Percentiles rank a stretch among this genome's conserved stretches.
Conservation (phyloP, 2,113 vertebrate genomes). For the Peucedramus taeniatus region DNA sequence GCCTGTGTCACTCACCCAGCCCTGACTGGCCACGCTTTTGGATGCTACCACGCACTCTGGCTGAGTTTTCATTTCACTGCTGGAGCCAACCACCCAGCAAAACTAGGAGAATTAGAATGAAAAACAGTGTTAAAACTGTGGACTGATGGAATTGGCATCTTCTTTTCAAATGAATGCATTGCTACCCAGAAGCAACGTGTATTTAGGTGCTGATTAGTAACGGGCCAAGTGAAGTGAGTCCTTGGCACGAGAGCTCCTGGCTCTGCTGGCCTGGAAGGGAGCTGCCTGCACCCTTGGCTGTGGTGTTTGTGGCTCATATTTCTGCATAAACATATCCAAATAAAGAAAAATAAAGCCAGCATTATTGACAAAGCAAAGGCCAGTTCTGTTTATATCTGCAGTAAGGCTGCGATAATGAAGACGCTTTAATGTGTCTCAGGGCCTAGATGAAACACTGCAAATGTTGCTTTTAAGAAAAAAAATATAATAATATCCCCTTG, state of each 20-base stretch:
- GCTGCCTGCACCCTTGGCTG: not conserved
- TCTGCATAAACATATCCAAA: not conserved
- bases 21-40: accelerated
- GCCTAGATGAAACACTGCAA: constrained; percentile 52
- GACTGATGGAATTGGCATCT: not conserved
- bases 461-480: constrained; percentile 53
- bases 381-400: constrained; percentile 35
- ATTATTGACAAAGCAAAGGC: constrained; percentile 4
- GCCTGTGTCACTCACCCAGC: accelerated
- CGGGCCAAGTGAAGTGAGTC: not conserved
- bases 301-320: not conserved
- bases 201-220: not conserved
- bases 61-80: not conserved
- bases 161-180: not conserved
- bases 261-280: not conserved
- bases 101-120: not conserved
- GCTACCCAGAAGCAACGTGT: not conserved
- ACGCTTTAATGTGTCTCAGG: not conserved
- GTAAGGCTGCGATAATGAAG: not conserved
- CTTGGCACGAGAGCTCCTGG: not conserved
- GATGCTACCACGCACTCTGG: accelerated
- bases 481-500: constrained; percentile 44
- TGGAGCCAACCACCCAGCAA: not conserved
- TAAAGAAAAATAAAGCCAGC: not conserved
- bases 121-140: not conserved